Evolutionary conservation across 2,113 vertebrate genomes (phyloP).

Genomic region (Pseudorhombus dupliciocellatus): DNA sequence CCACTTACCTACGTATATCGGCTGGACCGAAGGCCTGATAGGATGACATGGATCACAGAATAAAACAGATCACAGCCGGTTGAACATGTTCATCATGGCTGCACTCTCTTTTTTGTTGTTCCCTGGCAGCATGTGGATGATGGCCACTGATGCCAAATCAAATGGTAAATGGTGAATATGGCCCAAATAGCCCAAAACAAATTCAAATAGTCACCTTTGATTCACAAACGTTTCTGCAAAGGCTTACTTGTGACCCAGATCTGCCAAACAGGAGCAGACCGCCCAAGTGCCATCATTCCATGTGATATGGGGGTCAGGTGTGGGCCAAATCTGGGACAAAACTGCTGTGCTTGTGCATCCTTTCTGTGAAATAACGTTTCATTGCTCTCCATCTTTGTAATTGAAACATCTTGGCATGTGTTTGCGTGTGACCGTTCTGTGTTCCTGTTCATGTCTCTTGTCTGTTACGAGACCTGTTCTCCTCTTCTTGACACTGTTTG

Average conservation of each 20-base stretch:
- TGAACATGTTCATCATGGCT: neutral
- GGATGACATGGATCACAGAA: constrained; percentile 3
- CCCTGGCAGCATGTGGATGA: neutral
- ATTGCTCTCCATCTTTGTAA: neutral
- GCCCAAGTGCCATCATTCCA: too few species aligned
- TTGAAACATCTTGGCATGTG: constrained; percentile 1
- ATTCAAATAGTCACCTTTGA: too few species aligned
- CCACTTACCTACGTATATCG: constrained; percentile 30
- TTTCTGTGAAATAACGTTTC: neutral
- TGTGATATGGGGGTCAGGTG: too few species aligned
- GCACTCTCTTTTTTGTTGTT: neutral
- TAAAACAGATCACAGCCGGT: neutral
- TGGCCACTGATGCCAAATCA: neutral
- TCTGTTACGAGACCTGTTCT: neutral
- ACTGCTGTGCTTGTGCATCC: neutral
- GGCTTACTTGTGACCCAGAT: too few species aligned
- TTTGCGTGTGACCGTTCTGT: neutral
- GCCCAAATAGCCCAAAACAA: too few species aligned
- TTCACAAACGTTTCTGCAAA: too few species aligned
- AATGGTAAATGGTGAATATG: too few species aligned
- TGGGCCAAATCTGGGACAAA: too few species aligned
- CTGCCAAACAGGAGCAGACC: too few species aligned
- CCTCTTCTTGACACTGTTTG: neutral
- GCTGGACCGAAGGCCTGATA: constrained; percentile 22
- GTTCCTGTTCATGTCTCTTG: neutral